Evolutionary conservation across 2,888 invertebrate species (phyloP).

Genomic region (Eristalinus aeneus): DNA sequence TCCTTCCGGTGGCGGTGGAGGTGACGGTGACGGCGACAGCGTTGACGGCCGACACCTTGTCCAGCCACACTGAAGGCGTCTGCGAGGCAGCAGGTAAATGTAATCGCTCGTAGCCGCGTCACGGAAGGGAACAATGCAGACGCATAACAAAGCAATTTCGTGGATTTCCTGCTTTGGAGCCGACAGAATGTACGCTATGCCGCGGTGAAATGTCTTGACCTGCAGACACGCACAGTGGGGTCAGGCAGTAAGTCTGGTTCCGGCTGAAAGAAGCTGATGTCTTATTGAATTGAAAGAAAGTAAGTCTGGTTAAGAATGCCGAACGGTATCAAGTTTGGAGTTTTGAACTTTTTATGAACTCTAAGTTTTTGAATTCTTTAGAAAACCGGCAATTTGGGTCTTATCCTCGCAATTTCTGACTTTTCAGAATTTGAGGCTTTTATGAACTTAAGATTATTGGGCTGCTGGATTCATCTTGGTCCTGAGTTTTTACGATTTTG

Average conservation of each 20-base stretch:
- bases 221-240: not conserved
- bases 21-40: not conserved
- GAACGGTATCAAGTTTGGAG: no score
- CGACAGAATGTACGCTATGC: constrained; percentile 1
- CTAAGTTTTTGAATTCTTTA: no score
- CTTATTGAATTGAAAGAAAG: no score
- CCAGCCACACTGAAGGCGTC: not conserved
- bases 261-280: not conserved
- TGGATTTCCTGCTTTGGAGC: constrained; percentile 2
- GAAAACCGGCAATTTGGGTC: no score
- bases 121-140: constrained; percentile 11
- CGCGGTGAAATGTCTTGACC: not conserved
- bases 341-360: no score
- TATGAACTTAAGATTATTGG: no score
- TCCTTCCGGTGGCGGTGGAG: constrained; percentile 2
- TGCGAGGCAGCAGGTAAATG: not conserved
- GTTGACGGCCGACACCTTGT: not conserved
- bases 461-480: no score
- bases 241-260: not conserved
- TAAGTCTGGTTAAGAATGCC: no score
- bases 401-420: no score
- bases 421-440: no score
- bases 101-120: not conserved
- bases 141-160: constrained; percentile 3
- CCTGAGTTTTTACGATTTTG: no score